phyloP scores from a whole-genome alignment of 2,797 vertebrate genomes.

The Bucorvus abyssinicus region DNA sequence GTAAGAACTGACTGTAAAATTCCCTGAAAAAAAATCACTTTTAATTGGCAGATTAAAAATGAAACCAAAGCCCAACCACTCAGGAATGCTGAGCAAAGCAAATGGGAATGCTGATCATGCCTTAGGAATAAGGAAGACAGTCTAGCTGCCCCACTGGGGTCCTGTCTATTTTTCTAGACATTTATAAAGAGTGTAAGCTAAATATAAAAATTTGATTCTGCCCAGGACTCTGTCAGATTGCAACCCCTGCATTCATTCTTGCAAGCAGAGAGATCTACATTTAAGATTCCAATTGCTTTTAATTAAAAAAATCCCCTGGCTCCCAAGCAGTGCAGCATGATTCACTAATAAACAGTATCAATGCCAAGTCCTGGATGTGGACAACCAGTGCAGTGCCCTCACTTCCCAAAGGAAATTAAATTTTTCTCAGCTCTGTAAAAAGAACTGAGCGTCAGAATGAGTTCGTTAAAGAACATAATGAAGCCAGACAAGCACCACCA shows the following conservation, averaged over 20 bases:
- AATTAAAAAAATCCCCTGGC: not conserved
- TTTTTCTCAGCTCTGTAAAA: accelerated
- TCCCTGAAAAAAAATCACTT: not conserved
- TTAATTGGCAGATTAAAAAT: not conserved
- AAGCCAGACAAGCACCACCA: too few relatives aligned
- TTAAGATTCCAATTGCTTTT: not conserved
- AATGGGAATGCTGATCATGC: not conserved
- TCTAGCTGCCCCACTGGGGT: not conserved
- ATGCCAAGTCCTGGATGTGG: accelerated
- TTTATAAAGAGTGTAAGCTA: not conserved
- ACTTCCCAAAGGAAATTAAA: not conserved
- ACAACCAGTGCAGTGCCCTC: not conserved
- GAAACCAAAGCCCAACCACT: not conserved
- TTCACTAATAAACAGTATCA: not conserved
- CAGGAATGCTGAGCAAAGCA: not conserved
- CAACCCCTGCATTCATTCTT: too few relatives aligned
- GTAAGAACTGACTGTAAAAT: not conserved
- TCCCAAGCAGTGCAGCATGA: not conserved
- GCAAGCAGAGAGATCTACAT: not conserved
- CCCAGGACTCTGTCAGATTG: not conserved
- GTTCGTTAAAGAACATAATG: not conserved
- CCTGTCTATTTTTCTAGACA: not conserved
- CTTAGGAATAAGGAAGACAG: not conserved
- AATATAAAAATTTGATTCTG: not conserved
- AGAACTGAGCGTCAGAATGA: not conserved